Evolutionary conservation across 2,888 invertebrate genomes (phyloP), one percentile per base, ranked within the genome.

Genomic region (Octonoba sinensis): DNA sequence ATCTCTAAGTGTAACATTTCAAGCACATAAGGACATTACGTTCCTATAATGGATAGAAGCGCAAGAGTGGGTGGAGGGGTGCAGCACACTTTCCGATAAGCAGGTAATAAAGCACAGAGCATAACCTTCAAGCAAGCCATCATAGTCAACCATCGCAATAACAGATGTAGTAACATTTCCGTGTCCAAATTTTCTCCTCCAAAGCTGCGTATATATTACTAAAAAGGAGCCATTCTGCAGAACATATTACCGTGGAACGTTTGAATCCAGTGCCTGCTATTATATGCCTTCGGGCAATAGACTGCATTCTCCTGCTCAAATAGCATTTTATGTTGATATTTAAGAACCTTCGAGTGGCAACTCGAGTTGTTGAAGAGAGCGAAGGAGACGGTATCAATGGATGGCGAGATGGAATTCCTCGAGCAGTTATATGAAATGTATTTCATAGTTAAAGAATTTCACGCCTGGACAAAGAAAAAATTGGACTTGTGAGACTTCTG

Each of bases 131-230:
- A 72, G 78, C 59, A 49, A 65, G 72, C 59, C 72, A 78, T 78
- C 77, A 70, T 70, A 69, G 54, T 77, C 70, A 56, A 69, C 60
- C 70, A 56, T 47, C 13, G 78, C 78, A 78, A 66, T 78, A 78
- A 78, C 78, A 78, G 72, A 78, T 72, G 78, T 64, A 20, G 54
- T 70, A 72, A 78, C 72, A 57, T 78, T 78, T 78, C 78, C 78
- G 71, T 71, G 66, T 57, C 78, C 57, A 72, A 72, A 78, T 78
- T 67, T 78, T 57, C 20, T 60, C 49, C 67, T 47, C 18, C 51
- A 27, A 24, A 18, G 44, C 24, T 36, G 20, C 27, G 47, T 57
- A 49, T 65, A 51, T 59, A 67, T 54, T n/a, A 65, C 65, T 59
- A 72, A 76, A 76, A 76, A 76, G 69, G 54, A 24, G 44, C 57